Conservation (phyloP, 2,888 invertebrate species). For the Drosophila buzzatii region DNA sequence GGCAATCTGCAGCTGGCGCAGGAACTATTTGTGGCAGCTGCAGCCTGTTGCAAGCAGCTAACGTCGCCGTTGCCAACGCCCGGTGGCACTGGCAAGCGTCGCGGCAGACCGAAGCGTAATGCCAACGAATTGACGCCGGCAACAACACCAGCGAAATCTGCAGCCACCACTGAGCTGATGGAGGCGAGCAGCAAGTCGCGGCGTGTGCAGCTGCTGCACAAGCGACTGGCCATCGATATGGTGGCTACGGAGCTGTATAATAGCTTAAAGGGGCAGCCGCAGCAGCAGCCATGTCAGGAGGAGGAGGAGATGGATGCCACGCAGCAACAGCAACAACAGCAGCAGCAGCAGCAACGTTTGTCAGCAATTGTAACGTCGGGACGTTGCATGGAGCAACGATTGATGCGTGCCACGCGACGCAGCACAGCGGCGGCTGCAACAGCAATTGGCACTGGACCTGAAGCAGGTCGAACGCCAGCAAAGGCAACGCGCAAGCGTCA, state of each 20-base stretch:
- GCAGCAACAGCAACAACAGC: conserved; percentile 3
- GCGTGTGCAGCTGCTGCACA: conserved; percentile 82
- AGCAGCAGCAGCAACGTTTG: conserved; percentile 1
- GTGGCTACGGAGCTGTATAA: conserved; percentile 46
- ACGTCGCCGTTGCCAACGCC: conserved; percentile 7
- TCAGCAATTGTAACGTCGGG: conserved; percentile 35
- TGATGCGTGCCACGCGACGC: conserved; percentile 78
- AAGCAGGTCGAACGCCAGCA: conserved; percentile 23
- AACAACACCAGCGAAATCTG: conserved; percentile 6
- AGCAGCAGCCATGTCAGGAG: not conserved
- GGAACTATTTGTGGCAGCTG: conserved; percentile 10
- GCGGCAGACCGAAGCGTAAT: conserved; percentile 86
- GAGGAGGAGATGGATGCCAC: conserved; percentile 12
- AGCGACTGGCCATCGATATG: conserved; percentile 84
- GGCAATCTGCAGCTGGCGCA: conserved; percentile 36
- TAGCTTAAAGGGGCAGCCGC: not conserved
- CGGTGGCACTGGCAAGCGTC: conserved; percentile 67
- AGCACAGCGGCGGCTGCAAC: conserved; percentile 44
- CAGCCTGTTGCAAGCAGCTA: conserved; percentile 4
- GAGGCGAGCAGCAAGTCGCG: conserved; percentile 70
- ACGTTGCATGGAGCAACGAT: conserved; percentile 68
- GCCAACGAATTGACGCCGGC: conserved; percentile 31
- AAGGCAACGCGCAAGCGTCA: conserved; percentile 43
- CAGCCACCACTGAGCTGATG: not conserved
- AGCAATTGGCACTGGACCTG: not conserved